Evolutionary conservation across 2,888 invertebrate species (phyloP).

Genomic region (Conops quadrifasciatus): DNA sequence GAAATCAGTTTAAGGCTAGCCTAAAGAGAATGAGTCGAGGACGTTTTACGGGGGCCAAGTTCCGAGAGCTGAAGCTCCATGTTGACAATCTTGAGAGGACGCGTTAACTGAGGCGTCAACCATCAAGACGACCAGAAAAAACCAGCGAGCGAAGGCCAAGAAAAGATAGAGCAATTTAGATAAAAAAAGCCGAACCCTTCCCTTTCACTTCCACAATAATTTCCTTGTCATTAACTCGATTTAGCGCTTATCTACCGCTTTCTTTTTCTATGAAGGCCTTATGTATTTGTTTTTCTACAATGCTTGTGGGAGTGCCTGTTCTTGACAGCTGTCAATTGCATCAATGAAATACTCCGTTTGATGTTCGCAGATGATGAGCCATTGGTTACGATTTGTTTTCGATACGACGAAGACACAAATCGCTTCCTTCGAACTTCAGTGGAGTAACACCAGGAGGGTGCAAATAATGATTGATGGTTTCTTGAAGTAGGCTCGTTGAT

Average conservation of each 20-base stretch:
- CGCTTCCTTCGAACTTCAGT: conserved; percentile 17
- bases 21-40: too few species aligned
- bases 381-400: conserved; percentile 20
- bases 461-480: conserved; percentile 20
- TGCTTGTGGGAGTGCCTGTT: too few species aligned
- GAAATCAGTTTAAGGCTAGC: too few species aligned
- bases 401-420: conserved; percentile 16
- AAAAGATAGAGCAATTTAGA: too few species aligned
- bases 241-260: not conserved
- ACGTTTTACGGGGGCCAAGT: too few species aligned
- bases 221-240: not conserved
- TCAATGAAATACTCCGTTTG: conserved; percentile 13
- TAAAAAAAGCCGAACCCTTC: too few species aligned
- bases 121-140: too few species aligned
- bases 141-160: too few species aligned
- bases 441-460: not conserved
- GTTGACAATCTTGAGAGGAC: too few species aligned
- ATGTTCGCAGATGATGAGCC: not conserved
- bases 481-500: not conserved
- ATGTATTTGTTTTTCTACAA: not conserved
- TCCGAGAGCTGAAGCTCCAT: too few species aligned
- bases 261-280: not conserved
- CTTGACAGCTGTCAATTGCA: conserved; percentile 18
- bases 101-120: too few species aligned
- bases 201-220: not conserved